Conservation (phyloP, 2,113 vertebrate species). For the Pollimyrus isidori region DNA sequence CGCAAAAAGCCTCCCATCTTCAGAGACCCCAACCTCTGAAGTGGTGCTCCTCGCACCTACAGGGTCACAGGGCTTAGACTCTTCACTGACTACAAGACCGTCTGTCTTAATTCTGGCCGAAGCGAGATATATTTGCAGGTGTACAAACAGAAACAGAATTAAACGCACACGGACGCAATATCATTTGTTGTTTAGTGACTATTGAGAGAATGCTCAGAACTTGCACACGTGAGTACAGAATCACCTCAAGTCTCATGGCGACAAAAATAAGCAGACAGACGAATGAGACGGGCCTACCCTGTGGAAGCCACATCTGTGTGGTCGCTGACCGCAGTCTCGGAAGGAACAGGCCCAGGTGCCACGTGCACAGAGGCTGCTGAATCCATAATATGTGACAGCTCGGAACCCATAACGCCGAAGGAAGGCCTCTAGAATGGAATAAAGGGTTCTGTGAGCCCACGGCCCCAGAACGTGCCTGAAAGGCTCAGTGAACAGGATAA, state of each 20-base stretch:
- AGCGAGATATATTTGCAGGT: neutral
- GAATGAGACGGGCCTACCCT: neutral
- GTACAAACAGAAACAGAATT: neutral
- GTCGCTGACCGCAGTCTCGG: neutral
- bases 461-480: neutral
- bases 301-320: neutral
- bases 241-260: neutral
- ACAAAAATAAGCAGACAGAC: neutral
- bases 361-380: neutral
- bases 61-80: neutral
- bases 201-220: neutral
- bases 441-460: neutral
- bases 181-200: neutral
- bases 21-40: neutral
- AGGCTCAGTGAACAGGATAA: neutral
- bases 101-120: neutral
- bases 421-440: neutral
- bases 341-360: neutral
- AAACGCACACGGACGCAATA: neutral
- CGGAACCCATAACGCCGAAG: neutral
- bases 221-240: neutral
- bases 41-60: neutral
- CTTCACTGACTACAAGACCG: neutral
- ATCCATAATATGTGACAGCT: neutral
- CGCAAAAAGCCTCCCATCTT: neutral